Evolutionary conservation across 30 jellyfish, hydroid and myxozoan species (phyloP).

Genomic region (Chrysaora quinquecirrha): DNA sequence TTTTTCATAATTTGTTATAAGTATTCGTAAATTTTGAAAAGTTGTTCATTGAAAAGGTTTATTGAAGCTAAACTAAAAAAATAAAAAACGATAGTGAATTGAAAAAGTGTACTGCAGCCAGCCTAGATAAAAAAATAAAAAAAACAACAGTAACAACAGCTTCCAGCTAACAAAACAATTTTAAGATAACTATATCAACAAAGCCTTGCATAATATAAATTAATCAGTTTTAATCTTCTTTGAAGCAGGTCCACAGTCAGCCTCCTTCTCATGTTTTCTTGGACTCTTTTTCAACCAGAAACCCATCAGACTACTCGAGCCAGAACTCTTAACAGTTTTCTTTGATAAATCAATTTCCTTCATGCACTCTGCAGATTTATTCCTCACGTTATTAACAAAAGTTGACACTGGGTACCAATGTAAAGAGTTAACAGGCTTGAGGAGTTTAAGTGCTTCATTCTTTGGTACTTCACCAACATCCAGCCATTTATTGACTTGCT

Average conservation of each 20-base stretch:
- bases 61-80: no score
- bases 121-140: no score
- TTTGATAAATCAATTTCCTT: conserved; percentile 60
- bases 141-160: no score
- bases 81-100: no score
- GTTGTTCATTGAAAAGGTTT: no score
- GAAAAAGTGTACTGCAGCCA: no score
- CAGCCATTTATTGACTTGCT: conserved; percentile 71
- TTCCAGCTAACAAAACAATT: no score
- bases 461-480: conserved; percentile 56
- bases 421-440: conserved; percentile 66
- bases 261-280: not conserved
- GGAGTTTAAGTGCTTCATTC: conserved; percentile 56
- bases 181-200: not conserved
- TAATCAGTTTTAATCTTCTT: no score
- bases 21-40: no score
- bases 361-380: conserved; percentile 80
- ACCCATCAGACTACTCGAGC: conserved; percentile 55
- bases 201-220: not conserved
- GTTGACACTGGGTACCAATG: conserved; percentile 95
- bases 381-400: conserved; percentile 76
- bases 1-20: no score
- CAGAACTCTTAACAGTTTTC: conserved; percentile 13
- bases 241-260: not conserved
- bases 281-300: conserved; percentile 51